These are phyloP conservation scores for Beris morrisii DNA, from an alignment of 2,888 invertebrate species.

Conservation along the genomic window DNA sequence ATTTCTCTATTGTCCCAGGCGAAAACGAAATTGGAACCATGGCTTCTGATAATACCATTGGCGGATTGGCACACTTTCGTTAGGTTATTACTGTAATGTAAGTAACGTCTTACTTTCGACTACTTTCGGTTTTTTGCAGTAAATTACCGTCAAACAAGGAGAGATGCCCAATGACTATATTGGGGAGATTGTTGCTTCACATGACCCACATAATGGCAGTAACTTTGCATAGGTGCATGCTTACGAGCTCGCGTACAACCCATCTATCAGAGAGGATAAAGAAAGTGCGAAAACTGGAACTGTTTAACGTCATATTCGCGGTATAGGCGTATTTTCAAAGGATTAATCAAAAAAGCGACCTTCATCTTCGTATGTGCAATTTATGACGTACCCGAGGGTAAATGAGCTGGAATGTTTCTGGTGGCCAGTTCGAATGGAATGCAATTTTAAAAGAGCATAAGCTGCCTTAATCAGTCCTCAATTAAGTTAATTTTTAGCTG, in stretches of 20 bases:
- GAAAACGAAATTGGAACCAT: constrained; percentile 35
- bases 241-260: background rate
- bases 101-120: constrained; percentile 24
- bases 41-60: constrained; percentile 22
- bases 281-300: constrained; percentile 31
- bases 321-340: constrained; percentile 18
- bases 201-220: constrained; percentile 21
- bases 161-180: constrained; percentile 26
- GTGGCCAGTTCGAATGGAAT: too few relatives aligned
- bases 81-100: background rate
- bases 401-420: background rate
- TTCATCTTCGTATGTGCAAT: constrained; percentile 18
- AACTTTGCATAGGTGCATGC: constrained; percentile 15
- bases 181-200: constrained; percentile 27
- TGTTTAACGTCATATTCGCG: constrained; percentile 7
- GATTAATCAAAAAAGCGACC: constrained; percentile 25
- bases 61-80: constrained; percentile 24
- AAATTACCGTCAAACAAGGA: constrained; percentile 26
- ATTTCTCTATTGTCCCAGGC: constrained; percentile 35
- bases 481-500: too few relatives aligned
- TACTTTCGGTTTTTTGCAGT: constrained; percentile 25
- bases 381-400: constrained; percentile 17
- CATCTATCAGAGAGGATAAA: constrained; percentile 4
- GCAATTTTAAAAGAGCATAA: too few relatives aligned
- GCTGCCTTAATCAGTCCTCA: too few relatives aligned